These are phyloP conservation scores for Drosophila nasuta DNA, from an alignment of 1,140 invertebrate species.

Conservation along the genomic window DNA sequence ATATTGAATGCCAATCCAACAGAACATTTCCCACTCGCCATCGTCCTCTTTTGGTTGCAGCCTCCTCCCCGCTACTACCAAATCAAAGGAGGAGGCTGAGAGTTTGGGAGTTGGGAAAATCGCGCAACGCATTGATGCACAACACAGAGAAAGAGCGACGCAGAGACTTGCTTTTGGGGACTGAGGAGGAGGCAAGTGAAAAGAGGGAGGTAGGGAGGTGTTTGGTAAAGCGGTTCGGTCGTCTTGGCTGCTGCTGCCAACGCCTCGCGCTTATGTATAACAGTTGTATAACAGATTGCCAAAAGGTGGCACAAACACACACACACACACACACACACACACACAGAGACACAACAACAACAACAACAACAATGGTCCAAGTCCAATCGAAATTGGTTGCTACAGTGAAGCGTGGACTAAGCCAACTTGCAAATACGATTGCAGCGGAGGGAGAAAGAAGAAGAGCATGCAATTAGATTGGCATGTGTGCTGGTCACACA, in stretches of 20 bases:
- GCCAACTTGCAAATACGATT: not conserved
- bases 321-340: slow-evolving; percentile 5
- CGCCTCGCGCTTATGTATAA: slow-evolving; percentile 36
- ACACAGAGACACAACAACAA: not conserved
- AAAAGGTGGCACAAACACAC: not conserved
- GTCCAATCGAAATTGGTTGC: too few relatives aligned
- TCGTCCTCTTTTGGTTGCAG: too few relatives aligned
- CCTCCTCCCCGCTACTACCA: not conserved
- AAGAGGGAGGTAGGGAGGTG: slow-evolving; percentile 7
- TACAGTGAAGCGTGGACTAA: not conserved
- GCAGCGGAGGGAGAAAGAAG: not conserved
- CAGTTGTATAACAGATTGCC: slow-evolving; percentile 35
- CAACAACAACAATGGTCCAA: not conserved
- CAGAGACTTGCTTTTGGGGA: not conserved
- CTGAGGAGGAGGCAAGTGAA: not conserved
- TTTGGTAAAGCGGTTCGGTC: not conserved
- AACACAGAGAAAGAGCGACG: not conserved
- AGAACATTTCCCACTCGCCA: not conserved
- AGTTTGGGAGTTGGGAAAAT: not conserved
- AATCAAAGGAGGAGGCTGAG: not conserved
- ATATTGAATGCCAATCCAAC: slow-evolving; percentile 24
- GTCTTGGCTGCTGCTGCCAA: not conserved
- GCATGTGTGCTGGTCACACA: not conserved
- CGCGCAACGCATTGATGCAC: slow-evolving; percentile 33
- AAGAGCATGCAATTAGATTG: slow-evolving; percentile 5